Evolutionary conservation across 2,113 vertebrate species (phyloP).

Genomic region (Thryonomys swinderianus): DNA sequence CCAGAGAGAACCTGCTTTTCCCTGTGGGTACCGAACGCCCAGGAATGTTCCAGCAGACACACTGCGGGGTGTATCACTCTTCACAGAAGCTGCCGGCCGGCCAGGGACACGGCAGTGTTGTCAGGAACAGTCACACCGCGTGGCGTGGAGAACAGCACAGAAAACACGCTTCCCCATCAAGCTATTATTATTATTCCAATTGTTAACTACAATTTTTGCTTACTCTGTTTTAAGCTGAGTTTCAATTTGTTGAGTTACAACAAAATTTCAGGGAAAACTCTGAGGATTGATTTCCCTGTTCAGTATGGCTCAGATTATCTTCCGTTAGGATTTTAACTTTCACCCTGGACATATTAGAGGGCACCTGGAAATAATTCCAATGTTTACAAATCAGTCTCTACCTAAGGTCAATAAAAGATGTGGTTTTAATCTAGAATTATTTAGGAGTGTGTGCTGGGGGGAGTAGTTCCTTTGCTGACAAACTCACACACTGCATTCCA

Average conservation of each 20-base stretch:
- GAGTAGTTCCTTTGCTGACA: conserved; percentile 35
- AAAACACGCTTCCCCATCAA: conserved; percentile 14
- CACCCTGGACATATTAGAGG: background rate
- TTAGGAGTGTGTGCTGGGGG: background rate
- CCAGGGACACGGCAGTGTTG: background rate
- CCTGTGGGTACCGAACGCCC: background rate
- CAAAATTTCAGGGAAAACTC: conserved; percentile 29
- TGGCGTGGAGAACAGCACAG: background rate
- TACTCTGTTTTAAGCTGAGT: conserved; percentile 1
- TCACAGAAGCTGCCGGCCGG: background rate
- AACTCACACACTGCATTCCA: background rate
- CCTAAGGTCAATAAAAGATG: background rate
- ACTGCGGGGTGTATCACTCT: background rate
- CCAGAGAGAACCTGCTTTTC: conserved; percentile 40
- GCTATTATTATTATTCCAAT: background rate
- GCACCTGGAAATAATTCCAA: conserved; percentile 21
- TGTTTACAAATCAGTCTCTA: conserved; percentile 29
- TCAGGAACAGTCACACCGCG: background rate
- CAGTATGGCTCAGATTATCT: background rate
- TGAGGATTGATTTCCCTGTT: conserved; percentile 9
- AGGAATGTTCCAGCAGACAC: background rate
- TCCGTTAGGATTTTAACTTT: conserved; percentile 25
- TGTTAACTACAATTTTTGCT: background rate
- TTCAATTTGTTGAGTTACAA: conserved; percentile 26
- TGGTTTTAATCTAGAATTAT: background rate